Evolutionary conservation across 2,797 vertebrate species (phyloP).

Genomic region (Enteromius viviparus): DNA sequence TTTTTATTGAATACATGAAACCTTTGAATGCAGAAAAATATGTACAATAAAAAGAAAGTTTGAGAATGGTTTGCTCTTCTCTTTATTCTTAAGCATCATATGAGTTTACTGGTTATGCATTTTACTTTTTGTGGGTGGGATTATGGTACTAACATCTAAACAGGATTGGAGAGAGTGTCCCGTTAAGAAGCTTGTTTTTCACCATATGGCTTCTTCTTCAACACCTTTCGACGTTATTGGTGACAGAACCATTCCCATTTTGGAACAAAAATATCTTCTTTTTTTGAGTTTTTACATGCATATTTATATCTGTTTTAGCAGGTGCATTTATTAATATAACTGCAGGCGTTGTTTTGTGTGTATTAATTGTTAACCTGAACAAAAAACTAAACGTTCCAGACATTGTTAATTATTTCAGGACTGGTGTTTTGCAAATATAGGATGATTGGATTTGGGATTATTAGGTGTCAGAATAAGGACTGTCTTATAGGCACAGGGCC

Average conservation of each 20-base stretch:
- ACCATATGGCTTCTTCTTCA: slow-evolving; percentile 54
- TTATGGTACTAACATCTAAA: slow-evolving; percentile 62
- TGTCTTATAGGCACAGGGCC: background rate
- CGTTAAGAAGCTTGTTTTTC: slow-evolving; percentile 67
- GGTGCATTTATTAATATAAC: background rate
- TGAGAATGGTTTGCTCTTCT: background rate
- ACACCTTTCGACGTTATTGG: slow-evolving; percentile 22
- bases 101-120: slow-evolving; percentile 39
- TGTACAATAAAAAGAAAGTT: background rate
- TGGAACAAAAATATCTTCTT: slow-evolving; percentile 44
- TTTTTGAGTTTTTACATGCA: background rate
- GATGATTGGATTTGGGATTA: slow-evolving; percentile 28
- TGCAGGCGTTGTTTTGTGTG: background rate
- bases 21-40: background rate
- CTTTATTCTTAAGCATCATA: background rate
- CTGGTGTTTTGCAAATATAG: slow-evolving; percentile 29
- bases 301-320: background rate
- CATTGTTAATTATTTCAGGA: background rate
- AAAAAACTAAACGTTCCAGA: background rate
- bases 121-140: slow-evolving; percentile 65
- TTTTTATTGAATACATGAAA: background rate
- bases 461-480: slow-evolving; percentile 18
- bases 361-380: background rate
- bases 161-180: slow-evolving; percentile 59
- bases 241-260: background rate